Evolutionary conservation across 2,113 vertebrate species (phyloP).

Genomic region (Tichodroma muraria): DNA sequence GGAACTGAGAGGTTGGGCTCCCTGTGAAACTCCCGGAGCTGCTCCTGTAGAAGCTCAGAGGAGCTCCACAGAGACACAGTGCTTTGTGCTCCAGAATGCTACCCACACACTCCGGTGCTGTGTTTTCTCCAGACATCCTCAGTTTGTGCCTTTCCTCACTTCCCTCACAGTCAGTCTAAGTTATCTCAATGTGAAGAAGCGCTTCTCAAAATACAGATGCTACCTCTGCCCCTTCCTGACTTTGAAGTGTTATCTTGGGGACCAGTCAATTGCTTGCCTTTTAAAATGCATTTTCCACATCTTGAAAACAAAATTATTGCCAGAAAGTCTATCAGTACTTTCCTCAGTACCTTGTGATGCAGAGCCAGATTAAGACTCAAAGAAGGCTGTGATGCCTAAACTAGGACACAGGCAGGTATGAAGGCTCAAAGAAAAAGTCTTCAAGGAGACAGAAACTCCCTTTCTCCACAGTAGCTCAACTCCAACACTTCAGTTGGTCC

Average conservation of each 20-base stretch:
- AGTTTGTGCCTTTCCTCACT: not conserved
- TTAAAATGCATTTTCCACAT: not conserved
- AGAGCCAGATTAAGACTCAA: not conserved
- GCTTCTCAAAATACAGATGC: not conserved
- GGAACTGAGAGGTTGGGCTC: not conserved
- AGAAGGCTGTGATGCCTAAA: not conserved
- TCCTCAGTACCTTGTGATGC: not conserved
- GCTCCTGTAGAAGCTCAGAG: not conserved
- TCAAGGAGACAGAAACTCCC: not conserved
- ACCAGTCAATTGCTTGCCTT: not conserved
- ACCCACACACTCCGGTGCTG: not conserved
- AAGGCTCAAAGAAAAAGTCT: not conserved
- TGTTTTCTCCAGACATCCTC: not conserved
- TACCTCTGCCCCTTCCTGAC: not conserved
- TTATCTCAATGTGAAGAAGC: not conserved
- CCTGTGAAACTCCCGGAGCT: not conserved
- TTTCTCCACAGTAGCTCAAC: not conserved
- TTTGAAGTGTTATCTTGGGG: not conserved
- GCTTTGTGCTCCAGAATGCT: not conserved
- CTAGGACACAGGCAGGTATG: not conserved
- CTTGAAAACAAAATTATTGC: not conserved
- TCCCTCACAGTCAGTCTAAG: not conserved
- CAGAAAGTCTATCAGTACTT: not conserved
- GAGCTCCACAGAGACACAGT: not conserved
- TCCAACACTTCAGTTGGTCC: not conserved